These are phyloP conservation scores for Kryptolebias ocellatus DNA, from an alignment of 2,797 vertebrate genomes.

Conservation along the genomic window DNA sequence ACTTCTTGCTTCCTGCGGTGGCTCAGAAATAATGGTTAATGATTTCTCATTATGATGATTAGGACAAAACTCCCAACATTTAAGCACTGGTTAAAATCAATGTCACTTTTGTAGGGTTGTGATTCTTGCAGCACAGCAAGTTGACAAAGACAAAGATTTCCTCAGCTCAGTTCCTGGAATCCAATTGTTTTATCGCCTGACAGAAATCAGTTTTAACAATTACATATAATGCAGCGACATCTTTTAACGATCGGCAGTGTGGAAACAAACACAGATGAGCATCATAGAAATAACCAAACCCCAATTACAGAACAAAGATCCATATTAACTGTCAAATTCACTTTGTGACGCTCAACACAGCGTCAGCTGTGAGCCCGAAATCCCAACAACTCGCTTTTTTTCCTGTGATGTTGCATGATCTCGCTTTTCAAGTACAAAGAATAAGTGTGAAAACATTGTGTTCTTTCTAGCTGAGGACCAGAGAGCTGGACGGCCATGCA, in stretches of 20 bases:
- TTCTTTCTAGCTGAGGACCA: constrained; percentile 1
- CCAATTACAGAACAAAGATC: too few species aligned
- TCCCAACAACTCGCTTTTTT: background rate
- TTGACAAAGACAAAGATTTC: too few species aligned
- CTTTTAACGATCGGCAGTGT: background rate
- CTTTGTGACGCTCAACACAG: background rate
- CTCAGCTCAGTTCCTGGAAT: background rate
- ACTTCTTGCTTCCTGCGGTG: background rate
- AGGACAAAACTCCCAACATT: constrained; percentile 35
- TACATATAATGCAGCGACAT: background rate
- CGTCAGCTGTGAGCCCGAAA: background rate
- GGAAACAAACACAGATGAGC: background rate
- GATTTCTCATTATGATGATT: constrained; percentile 60
- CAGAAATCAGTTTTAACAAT: background rate
- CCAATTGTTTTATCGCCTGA: background rate
- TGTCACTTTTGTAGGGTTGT: constrained; percentile 8
- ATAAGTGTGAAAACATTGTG: constrained; percentile 12
- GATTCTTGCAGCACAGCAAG: too few species aligned
- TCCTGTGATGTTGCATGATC: background rate
- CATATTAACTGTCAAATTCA: background rate
- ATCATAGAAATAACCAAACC: too few species aligned
- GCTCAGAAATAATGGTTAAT: constrained; percentile 32
- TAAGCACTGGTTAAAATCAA: constrained; percentile 35
- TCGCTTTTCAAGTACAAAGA: constrained; percentile 1
- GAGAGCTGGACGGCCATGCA: background rate